phyloP scores from a whole-genome alignment of 2,888 invertebrate species.

The Agelastica alni region DNA sequence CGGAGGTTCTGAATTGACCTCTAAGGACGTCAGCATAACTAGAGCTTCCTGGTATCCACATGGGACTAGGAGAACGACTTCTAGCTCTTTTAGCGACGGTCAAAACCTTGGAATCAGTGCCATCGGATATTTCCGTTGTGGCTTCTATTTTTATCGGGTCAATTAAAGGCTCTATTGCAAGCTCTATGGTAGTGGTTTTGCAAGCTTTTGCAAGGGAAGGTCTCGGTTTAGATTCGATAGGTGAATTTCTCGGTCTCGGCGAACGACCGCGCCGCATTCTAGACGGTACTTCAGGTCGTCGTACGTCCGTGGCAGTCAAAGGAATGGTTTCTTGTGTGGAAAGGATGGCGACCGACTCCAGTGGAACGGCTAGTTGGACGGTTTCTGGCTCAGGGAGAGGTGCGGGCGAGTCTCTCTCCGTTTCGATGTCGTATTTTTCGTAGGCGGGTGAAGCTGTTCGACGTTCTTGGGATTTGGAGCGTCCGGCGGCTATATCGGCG shows the following conservation, averaged over 20 bases:
- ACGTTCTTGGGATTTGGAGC: constrained; percentile 50
- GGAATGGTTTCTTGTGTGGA: constrained; percentile 23
- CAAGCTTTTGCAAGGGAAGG: not conserved
- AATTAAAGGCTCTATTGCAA: not conserved
- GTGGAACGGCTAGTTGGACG: constrained; percentile 16
- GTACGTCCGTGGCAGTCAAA: constrained; percentile 19
- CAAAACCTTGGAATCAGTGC: constrained; percentile 5
- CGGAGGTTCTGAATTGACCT: constrained; percentile 57
- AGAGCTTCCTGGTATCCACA: constrained; percentile 74
- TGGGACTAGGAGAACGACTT: constrained; percentile 69
- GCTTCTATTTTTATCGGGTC: constrained; percentile 24
- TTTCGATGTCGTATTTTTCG: constrained; percentile 34
- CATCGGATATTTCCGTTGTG: constrained; percentile 2
- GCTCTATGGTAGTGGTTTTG: not conserved
- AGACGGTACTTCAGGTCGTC: constrained; percentile 39
- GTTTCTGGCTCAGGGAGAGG: constrained; percentile 40
- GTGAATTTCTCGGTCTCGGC: constrained; percentile 8
- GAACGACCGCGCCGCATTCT: constrained; percentile 59
- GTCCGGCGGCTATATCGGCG: constrained; percentile 74
- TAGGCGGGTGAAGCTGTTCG: constrained; percentile 33
- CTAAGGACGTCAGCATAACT: constrained; percentile 81
- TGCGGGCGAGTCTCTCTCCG: constrained; percentile 27
- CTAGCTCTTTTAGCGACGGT: constrained; percentile 43
- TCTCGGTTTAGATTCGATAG: not conserved
- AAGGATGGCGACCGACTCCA: constrained; percentile 3